Evolutionary conservation across 53 echinoderm and acorn worm species (phyloP).

Genomic region (Paracentrotus lividus): DNA sequence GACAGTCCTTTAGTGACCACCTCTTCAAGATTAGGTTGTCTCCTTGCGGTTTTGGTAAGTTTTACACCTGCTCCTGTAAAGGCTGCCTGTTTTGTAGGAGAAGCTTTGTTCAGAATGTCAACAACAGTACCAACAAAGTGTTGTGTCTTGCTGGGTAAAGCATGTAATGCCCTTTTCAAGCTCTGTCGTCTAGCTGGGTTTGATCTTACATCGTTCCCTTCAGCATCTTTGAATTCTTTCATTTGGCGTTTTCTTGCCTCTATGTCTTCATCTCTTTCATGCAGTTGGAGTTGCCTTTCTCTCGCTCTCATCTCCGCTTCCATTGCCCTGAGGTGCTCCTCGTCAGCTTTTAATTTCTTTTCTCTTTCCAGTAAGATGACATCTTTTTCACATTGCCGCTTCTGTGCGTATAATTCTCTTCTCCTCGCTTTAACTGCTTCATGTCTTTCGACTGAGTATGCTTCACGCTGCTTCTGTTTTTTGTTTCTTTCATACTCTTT

Average conservation of each 20-base stretch:
- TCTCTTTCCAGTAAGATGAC: not conserved
- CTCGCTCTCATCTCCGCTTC: conserved; percentile 16
- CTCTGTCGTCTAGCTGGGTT: conserved; percentile 20
- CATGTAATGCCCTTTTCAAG: conserved; percentile 37
- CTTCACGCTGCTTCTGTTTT: conserved; percentile 69
- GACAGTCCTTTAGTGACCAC: conserved; percentile 35
- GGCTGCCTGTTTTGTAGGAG: conserved; percentile 34
- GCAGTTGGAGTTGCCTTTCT: conserved; percentile 39
- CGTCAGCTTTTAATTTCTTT: conserved; percentile 38
- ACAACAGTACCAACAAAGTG: conserved; percentile 11
- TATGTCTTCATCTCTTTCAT: conserved; percentile 28
- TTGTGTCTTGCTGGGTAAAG: conserved; percentile 44
- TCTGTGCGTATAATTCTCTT: conserved; percentile 65
- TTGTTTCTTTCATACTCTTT: conserved; percentile 68
- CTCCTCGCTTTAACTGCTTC: conserved; percentile 66
- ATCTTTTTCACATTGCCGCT: not conserved
- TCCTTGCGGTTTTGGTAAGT: conserved; percentile 28
- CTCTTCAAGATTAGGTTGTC: conserved; percentile 35
- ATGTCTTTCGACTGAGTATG: conserved; percentile 23
- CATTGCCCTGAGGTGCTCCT: conserved; percentile 17
- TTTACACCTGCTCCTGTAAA: conserved; percentile 36
- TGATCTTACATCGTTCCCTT: conserved; percentile 37
- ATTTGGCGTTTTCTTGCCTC: conserved; percentile 33
- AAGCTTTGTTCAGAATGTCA: conserved; percentile 49
- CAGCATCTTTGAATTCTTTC: conserved; percentile 34